A percentile compares a stretch with the other conserved stretches of the same genome.
phyloP scores from a whole-genome alignment of 53 echinoderm and acorn worm species.

The Luidia sarsii region DNA sequence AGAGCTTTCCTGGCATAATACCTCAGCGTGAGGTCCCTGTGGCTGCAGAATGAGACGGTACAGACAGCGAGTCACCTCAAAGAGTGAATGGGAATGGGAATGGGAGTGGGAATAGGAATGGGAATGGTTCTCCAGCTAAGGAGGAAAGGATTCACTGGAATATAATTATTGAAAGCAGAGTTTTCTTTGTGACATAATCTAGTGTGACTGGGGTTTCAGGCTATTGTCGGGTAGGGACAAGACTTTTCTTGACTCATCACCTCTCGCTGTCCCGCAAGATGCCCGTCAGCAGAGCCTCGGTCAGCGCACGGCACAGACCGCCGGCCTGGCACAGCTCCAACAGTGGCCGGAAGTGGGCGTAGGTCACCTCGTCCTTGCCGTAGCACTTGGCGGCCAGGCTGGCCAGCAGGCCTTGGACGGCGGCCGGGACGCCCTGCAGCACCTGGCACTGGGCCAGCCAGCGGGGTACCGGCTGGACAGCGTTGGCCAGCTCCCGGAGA shows the following conservation, averaged over 20 bases:
- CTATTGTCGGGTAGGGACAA: no score
- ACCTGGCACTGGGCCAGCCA: constrained; percentile 49
- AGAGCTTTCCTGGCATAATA: constrained; percentile 57
- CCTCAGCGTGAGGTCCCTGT: constrained; percentile 42
- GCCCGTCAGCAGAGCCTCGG: constrained; percentile 15
- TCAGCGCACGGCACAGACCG: background rate
- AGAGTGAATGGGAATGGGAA: no score
- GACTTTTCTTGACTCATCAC: no score
- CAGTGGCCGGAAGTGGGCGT: constrained; percentile 35
- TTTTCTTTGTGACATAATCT: no score
- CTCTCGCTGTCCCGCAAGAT: constrained; percentile 21
- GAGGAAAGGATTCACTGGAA: no score
- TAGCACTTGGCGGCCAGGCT: constrained; percentile 28
- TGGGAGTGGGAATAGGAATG: no score
- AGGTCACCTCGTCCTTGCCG: constrained; percentile 56
- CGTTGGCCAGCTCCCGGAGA: background rate
- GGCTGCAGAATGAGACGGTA: no score
- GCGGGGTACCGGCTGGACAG: background rate
- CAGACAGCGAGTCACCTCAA: no score
- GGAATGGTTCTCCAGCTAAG: no score
- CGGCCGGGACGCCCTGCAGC: background rate
- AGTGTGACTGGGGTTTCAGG: no score
- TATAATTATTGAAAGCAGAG: no score
- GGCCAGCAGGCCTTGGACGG: constrained; percentile 2
- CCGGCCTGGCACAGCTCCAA: constrained; percentile 12